phyloP scores from a whole-genome alignment of 2,797 vertebrate genomes.

The Paratrypauchen microcephalus region DNA sequence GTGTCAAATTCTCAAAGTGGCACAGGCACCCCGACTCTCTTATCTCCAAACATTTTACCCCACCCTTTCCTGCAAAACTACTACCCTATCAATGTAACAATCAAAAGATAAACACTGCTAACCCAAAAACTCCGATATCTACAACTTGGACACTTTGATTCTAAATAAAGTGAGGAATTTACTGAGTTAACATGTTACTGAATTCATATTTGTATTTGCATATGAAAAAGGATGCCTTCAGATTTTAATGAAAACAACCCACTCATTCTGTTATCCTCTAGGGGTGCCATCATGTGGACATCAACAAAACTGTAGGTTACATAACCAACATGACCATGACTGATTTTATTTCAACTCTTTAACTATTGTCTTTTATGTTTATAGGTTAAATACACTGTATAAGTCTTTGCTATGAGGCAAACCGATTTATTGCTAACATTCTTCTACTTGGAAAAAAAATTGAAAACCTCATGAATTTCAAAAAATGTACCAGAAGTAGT shows the following conservation, averaged over 20 bases:
- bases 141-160: background rate
- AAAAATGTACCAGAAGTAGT: background rate
- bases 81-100: conserved; percentile 36
- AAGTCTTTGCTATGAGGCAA: background rate
- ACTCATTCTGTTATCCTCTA: too few relatives aligned
- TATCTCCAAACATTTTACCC: conserved; percentile 45
- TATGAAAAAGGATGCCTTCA: background rate
- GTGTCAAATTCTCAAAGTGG: conserved; percentile 15
- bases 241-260: background rate
- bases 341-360: background rate
- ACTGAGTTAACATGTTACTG: background rate
- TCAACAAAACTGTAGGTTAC: background rate
- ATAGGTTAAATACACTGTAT: background rate
- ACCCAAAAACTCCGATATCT: conserved; percentile 2
- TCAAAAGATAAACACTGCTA: conserved; percentile 41
- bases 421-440: background rate
- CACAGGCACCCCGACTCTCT: conserved; percentile 23
- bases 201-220: background rate
- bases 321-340: too few relatives aligned
- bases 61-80: conserved; percentile 55
- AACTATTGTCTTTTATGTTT: background rate
- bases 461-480: background rate
- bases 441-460: background rate
- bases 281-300: conserved; percentile 6
- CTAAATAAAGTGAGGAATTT: background rate